Evolutionary conservation across 2,888 invertebrate genomes (phyloP), one percentile per base, ranked within the genome.

Genomic region (Pollenia amentaria): DNA sequence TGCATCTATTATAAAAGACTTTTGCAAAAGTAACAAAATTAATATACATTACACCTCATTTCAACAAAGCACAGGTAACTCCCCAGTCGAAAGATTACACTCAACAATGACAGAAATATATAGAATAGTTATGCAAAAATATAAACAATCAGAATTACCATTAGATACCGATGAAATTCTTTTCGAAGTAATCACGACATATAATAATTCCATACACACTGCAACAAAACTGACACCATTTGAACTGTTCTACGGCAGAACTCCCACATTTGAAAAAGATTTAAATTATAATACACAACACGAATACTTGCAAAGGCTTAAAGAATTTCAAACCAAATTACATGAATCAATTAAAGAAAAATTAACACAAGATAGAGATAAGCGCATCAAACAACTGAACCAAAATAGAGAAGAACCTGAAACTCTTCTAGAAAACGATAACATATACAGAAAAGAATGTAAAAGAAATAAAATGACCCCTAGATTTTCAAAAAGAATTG

Each of bases 1-100:
- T 44, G 70, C 75, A 3, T 65, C 55, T 42, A 87, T 87, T 1
- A 60, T 85, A 42, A 85, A 84, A 18, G 85, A 87, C 38, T 87
- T 83, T 73, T 88, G 82, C 42, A 79, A 40, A 29, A 78, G 72
- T 18, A 51, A 79, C 18, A n/a, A 78, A 8, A 87, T 85, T 29
- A 11, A 55, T n/a, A 51, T 87, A 3, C 87, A 88, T 60, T 75
- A 55, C n/a, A 87, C 85, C 0, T 88, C 88, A 14, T 88, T 86
- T 40, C 85, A 88, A 60, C 85, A 88, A 69, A 21, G 21, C 2
- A 21, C 21, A 2, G 2, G 21, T 21, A 21, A 21, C 21, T 21
- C 21, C 1, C 48, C 48, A 12, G 48, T 48, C 11, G 48, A 48
- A 46, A 75, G 79, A 51, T 46, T 84, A 38, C 84, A 84, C 11